A percentile compares a stretch with the other conserved stretches of the same genome.
phyloP scores from a whole-genome alignment of 2,797 vertebrate genomes.

The Hypotaenidia philippensis region DNA sequence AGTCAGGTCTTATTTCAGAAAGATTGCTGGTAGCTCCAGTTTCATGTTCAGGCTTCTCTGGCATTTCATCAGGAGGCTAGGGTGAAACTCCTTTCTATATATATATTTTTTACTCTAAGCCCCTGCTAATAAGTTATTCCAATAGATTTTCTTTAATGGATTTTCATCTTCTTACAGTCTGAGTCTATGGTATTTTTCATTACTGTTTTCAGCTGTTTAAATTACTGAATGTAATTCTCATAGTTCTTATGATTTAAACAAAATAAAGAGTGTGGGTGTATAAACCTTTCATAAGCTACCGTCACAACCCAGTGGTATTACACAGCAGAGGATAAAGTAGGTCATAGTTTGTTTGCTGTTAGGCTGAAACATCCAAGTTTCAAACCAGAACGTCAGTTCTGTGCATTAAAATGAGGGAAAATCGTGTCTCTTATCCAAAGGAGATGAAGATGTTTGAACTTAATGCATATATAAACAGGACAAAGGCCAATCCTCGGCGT shows the following conservation, averaged over 20 bases:
- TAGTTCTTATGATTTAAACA: background rate
- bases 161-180: constrained; percentile 28
- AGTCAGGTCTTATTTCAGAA: constrained; percentile 55
- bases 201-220: constrained; percentile 7
- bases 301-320: background rate
- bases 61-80: constrained; percentile 67
- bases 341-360: background rate
- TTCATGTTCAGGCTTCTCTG: constrained; percentile 67
- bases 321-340: background rate
- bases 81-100: constrained; percentile 59
- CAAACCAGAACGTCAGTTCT: background rate
- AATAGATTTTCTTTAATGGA: constrained; percentile 49
- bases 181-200: constrained; percentile 10
- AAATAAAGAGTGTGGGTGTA: background rate
- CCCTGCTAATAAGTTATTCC: constrained; percentile 51
- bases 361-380: background rate
- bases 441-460: background rate
- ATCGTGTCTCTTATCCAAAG: background rate
- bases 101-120: constrained; percentile 55
- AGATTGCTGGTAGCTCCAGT: constrained; percentile 47
- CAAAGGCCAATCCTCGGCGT: background rate
- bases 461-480: background rate
- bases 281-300: constrained; percentile 16
- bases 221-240: constrained; percentile 8
- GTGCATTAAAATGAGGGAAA: background rate